A percentile compares a stretch with the other conserved stretches of the same genome.
Evolutionary conservation across 2,888 invertebrate species (phyloP).

Genomic region (Megaustenia siamemsis): DNA sequence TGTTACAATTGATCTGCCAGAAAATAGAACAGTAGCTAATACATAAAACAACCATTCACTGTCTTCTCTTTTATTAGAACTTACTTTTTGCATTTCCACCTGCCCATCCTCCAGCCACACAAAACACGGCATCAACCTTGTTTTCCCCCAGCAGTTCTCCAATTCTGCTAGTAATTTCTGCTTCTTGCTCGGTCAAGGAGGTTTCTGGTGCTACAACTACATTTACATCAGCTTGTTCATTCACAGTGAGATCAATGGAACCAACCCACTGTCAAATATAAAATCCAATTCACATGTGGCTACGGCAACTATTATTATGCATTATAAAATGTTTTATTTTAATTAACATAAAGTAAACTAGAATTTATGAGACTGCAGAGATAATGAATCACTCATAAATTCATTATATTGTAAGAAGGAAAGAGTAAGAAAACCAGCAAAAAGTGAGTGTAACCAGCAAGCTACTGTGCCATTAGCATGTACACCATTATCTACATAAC

Average conservation of each 20-base stretch:
- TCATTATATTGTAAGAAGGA: too few relatives aligned
- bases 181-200: conserved; percentile 89
- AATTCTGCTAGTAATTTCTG: conserved; percentile 83
- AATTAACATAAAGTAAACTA: too few relatives aligned
- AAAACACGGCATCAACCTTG: conserved; percentile 96
- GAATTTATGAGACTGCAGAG: too few relatives aligned
- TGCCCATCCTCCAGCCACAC: conserved; percentile 99
- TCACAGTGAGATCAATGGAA: conserved; percentile 90
- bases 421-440: too few relatives aligned
- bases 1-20: too few relatives aligned
- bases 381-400: too few relatives aligned
- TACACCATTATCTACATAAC: too few relatives aligned
- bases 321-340: background rate
- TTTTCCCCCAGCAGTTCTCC: conserved; percentile 81
- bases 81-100: conserved; percentile 92
- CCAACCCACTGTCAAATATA: conserved; percentile 86
- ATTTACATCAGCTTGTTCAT: conserved; percentile 93
- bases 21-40: too few relatives aligned
- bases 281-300: background rate
- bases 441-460: too few relatives aligned
- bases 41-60: too few relatives aligned
- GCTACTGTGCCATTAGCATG: too few relatives aligned
- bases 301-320: background rate
- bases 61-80: too few relatives aligned
- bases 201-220: conserved; percentile 90